Evolutionary conservation across 1,140 invertebrate species (phyloP).

Genomic region (Penaeus vannamei): DNA sequence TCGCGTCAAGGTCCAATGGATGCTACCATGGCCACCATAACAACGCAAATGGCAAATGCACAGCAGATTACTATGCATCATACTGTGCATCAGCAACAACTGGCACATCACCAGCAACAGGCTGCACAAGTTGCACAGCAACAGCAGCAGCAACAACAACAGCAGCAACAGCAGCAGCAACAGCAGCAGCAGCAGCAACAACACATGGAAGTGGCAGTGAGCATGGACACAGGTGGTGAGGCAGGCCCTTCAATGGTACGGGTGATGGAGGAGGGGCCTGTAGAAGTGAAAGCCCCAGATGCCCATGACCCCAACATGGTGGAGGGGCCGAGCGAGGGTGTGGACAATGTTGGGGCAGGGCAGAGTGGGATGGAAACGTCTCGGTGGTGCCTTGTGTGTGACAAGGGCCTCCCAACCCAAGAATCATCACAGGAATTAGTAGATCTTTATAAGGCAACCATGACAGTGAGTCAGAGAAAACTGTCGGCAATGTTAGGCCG

Average conservation of each 20-base stretch:
- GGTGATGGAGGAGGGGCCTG: conserved; percentile 27
- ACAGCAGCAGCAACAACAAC: not conserved
- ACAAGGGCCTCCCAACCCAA: conserved; percentile 37
- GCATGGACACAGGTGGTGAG: not conserved
- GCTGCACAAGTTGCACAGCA: not conserved
- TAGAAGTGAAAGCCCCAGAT: not conserved
- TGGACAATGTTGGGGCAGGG: conserved; percentile 7
- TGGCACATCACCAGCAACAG: not conserved
- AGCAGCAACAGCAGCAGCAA: not conserved
- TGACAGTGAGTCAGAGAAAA: conserved; percentile 53
- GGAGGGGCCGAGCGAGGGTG: not conserved
- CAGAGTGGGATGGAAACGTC: not conserved
- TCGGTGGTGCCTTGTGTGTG: conserved; percentile 56
- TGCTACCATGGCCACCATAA: conserved; percentile 22
- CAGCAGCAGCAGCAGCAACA: conserved; percentile 15
- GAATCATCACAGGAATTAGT: conserved; percentile 8
- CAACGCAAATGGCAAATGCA: not conserved
- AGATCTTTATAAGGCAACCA: conserved; percentile 43
- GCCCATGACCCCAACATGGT: not conserved
- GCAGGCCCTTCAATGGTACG: conserved; percentile 15
- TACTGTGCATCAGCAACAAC: conserved; percentile 20
- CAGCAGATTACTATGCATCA: conserved; percentile 48
- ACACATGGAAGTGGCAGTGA: conserved; percentile 3
- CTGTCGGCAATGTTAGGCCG: conserved; percentile 54
- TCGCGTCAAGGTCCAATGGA: not conserved